Evolutionary conservation across 2,113 vertebrate genomes (phyloP).

Genomic region (Fulmarus glacialis): DNA sequence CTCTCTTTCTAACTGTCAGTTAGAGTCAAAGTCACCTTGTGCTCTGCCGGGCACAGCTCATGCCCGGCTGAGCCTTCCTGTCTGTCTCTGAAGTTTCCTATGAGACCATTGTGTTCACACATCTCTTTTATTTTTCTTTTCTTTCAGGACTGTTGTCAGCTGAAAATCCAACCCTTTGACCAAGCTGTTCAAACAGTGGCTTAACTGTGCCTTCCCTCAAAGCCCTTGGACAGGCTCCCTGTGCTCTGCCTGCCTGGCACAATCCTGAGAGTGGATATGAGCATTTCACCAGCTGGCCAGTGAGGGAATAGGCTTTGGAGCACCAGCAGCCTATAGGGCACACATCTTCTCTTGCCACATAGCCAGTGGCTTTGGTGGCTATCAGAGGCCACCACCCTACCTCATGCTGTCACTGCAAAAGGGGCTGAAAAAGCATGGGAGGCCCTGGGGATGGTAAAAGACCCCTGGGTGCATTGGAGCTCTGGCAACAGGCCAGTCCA

Average conservation of each 20-base stretch:
- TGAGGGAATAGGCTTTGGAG: neutral
- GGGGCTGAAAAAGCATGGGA: neutral
- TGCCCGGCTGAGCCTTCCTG: slow-evolving; percentile 42
- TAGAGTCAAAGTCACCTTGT: slow-evolving; percentile 63
- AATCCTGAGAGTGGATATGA: slow-evolving; percentile 14
- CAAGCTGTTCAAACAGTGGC: slow-evolving; percentile 71
- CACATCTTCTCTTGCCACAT: neutral
- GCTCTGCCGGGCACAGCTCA: slow-evolving; percentile 25
- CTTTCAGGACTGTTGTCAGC: slow-evolving; percentile 58
- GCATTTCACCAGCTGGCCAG: slow-evolving; percentile 1
- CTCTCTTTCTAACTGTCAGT: slow-evolving; percentile 43
- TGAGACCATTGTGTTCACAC: slow-evolving; percentile 53
- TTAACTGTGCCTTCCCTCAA: slow-evolving; percentile 69
- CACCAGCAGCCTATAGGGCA: neutral
- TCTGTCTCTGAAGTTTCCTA: slow-evolving; percentile 60
- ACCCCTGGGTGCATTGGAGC: neutral
- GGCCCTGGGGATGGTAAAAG: neutral
- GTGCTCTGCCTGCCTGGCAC: slow-evolving; percentile 61
- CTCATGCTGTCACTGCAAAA: neutral
- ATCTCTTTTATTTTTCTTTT: slow-evolving; percentile 64
- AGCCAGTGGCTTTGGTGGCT: neutral
- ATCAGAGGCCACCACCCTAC: neutral
- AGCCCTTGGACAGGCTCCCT: slow-evolving; percentile 64
- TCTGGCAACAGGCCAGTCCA: neutral
- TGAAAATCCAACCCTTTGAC: slow-evolving; percentile 69